A percentile compares a stretch with the other conserved stretches of the same genome.
Evolutionary conservation across 2,113 vertebrate genomes (phyloP).

Genomic region (Corythaeola cristata): DNA sequence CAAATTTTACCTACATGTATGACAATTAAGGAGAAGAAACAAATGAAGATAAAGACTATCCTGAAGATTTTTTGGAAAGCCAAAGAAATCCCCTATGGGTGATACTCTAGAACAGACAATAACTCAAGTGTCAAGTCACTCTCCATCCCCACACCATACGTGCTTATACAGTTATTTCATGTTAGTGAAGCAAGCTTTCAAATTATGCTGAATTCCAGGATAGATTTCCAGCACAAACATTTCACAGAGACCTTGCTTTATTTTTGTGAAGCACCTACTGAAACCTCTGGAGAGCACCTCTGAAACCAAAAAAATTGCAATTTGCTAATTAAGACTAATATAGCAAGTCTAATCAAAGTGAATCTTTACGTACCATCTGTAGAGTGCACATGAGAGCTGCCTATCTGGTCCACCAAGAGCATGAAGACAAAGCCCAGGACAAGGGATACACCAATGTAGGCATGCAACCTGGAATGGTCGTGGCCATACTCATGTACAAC

Average conservation of each 20-base stretch:
- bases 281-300: not conserved
- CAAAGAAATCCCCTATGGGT: not conserved
- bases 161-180: not conserved
- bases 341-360: not conserved
- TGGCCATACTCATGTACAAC: constrained; percentile 79
- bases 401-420: constrained; percentile 97
- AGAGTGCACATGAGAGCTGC: constrained; percentile 90
- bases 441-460: constrained; percentile 94
- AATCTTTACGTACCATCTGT: constrained; percentile 82
- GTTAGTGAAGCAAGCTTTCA: not conserved
- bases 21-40: not conserved
- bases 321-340: not conserved
- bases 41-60: not conserved
- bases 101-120: not conserved
- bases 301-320: not conserved
- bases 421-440: constrained; percentile 98
- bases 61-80: not conserved
- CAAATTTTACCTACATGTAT: not conserved
- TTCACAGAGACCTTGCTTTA: not conserved
- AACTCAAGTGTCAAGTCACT: not conserved
- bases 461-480: constrained; percentile 85
- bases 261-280: not conserved
- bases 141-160: rapidly evolving
- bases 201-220: not conserved
- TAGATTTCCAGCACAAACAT: not conserved